Percentiles rank a stretch among this genome's conserved stretches.
Evolutionary conservation across 2,113 vertebrate species (phyloP).

Genomic region (Australoheros scitulus): DNA sequence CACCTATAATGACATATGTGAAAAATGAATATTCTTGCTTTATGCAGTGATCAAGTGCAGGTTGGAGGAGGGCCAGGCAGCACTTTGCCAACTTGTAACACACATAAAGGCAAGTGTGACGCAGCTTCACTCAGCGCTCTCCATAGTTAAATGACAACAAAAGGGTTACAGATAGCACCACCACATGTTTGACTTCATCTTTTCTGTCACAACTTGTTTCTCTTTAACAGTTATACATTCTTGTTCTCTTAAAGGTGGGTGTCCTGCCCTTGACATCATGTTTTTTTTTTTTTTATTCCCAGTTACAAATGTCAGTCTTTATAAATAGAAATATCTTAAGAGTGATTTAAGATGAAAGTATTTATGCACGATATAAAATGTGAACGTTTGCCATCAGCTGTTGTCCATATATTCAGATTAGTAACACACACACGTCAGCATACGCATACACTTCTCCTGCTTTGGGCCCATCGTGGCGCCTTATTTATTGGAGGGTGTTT

Average conservation of each 20-base stretch:
- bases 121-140: conserved; percentile 12
- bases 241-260: conserved; percentile 29
- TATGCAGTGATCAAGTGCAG: conserved; percentile 14
- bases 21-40: conserved; percentile 36
- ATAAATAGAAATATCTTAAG: conserved; percentile 70
- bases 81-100: conserved; percentile 34
- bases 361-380: conserved; percentile 77
- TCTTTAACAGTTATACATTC: conserved; percentile 33
- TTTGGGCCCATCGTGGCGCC: conserved; percentile 49
- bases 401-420: conserved; percentile 53
- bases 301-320: conserved; percentile 57
- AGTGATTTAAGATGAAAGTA: conserved; percentile 73
- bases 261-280: conserved; percentile 17
- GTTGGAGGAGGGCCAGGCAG: conserved; percentile 28
- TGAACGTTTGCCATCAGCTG: conserved; percentile 55
- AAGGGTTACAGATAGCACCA: conserved; percentile 32
- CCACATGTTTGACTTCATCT: conserved; percentile 28
- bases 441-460: conserved; percentile 17
- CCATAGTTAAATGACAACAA: not conserved
- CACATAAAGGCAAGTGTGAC: not conserved
- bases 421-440: not conserved
- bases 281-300: conserved; percentile 58
- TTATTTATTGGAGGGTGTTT: conserved; percentile 76
- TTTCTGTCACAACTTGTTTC: conserved; percentile 45
- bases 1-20: conserved; percentile 24